Base-by-base conservation (phyloP, 35 echinoderm and acorn worm species). In the Patiria miniata region DNA sequence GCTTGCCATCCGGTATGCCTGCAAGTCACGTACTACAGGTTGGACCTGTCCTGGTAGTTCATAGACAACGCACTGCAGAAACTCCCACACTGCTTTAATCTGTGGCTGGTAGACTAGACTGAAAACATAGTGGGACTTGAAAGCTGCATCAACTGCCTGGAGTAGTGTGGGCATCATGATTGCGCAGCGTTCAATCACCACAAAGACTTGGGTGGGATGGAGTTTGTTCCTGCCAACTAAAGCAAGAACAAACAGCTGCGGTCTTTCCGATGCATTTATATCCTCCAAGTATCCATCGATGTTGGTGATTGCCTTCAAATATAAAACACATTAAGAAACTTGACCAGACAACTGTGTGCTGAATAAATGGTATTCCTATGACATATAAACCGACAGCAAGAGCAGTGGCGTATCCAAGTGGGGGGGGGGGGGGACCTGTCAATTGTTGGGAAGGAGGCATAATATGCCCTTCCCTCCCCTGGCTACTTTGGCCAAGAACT, bases 181-280 rank as follows among this genome's bases (percentile, higher is more conserved):
- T 80, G 78, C 78, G 9, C 42, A 39, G 78, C 39, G 38, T 39
- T 80, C 2, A 80, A 80, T 80, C 39, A 80, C 39, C 78, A 80
- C 78, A 80, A 80, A 80, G 19, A 80, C 78, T 39, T 80, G 78
- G 37, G 78, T 39, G 37, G 78, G 78, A 38, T 39, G 2, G 32
- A 80, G 39, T 39, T 39, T 80, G 78, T 33, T 80, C 42, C 42
- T 39, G 17, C 78, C 37, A 80, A 56, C n/a, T 56, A 33, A 80
- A 80, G 39, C 78, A 33, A 80, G 39, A 39, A 80, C 78, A 80
- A 80, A 80, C 32, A 39, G 78, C 39, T 80, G 78, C 37, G 78
- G 78, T 80, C 32, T 80, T 39, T 80, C 39, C 78, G 32, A 19
- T 80, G 32, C 36, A 32, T 30, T 77, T 77, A 37, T 32, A 22